Conservation (phyloP, 2,797 vertebrate species). For the Eospalax fontanierii region DNA sequence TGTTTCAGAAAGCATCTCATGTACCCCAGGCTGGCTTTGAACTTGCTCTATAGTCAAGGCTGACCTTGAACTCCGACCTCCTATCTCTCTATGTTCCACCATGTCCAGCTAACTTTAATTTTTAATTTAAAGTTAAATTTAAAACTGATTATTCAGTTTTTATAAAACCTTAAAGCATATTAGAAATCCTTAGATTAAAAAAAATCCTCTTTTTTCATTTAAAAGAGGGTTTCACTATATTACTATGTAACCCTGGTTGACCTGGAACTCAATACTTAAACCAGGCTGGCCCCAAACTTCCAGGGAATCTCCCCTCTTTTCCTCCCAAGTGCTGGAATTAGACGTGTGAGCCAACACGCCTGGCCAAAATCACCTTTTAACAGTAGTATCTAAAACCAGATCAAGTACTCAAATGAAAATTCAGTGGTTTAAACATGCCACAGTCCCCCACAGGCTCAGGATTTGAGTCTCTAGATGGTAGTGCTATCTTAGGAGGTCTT, state of each 20-base stretch:
- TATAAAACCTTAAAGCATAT: conserved; percentile 12
- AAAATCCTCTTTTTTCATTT: conserved; percentile 3
- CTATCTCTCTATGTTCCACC: background rate
- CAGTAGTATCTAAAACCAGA: conserved; percentile 19
- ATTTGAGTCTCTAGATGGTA: background rate
- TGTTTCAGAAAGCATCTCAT: background rate
- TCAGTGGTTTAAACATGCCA: background rate
- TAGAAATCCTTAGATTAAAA: background rate
- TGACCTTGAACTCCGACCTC: no score
- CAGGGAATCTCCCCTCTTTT: background rate
- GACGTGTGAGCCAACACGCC: background rate
- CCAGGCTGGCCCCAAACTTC: background rate
- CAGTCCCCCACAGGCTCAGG: background rate
- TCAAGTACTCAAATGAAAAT: conserved; percentile 22
- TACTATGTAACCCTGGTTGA: background rate
- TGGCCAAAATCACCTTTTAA: conserved; percentile 36
- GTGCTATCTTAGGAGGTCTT: background rate
- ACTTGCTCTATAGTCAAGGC: background rate
- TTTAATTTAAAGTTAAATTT: conserved; percentile 31
- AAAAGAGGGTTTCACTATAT: background rate
- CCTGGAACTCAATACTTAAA: background rate
- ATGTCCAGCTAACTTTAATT: background rate
- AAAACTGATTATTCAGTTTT: background rate
- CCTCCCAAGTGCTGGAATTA: background rate
- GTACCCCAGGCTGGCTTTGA: background rate